phyloP scores from a whole-genome alignment of 2,888 invertebrate genomes.

The Ophioninae sp. region DNA sequence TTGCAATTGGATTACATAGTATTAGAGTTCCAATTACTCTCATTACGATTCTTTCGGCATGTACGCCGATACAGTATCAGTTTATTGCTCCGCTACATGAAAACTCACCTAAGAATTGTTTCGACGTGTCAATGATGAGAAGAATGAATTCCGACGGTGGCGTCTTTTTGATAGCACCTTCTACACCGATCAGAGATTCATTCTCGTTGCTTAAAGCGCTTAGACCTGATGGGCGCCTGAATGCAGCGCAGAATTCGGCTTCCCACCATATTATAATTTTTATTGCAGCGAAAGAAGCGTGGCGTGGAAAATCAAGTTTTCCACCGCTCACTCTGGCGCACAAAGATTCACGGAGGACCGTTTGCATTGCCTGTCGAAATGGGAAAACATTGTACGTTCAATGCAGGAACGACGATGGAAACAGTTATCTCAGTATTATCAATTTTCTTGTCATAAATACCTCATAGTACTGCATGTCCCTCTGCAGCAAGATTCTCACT shows the following conservation, averaged over 20 bases:
- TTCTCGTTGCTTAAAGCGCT: conserved; percentile 75
- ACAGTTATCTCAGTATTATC: not conserved
- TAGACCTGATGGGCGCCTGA: conserved; percentile 85
- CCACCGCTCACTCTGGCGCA: conserved; percentile 92
- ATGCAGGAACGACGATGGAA: not conserved
- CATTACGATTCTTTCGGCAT: no score
- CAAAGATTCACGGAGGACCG: conserved; percentile 89
- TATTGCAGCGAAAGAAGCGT: conserved; percentile 91
- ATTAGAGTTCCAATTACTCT: not conserved
- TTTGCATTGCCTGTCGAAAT: conserved; percentile 84
- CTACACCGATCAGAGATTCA: conserved; percentile 75
- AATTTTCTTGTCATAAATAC: conserved; percentile 79
- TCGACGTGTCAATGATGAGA: conserved; percentile 87
- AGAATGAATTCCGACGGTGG: conserved; percentile 90
- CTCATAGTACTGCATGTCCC: conserved; percentile 93
- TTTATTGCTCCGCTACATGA: not conserved
- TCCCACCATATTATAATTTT: conserved; percentile 94
- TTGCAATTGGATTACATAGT: not conserved
- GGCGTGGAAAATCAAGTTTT: conserved; percentile 90
- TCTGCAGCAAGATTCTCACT: conserved; percentile 90
- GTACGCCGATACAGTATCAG: no score
- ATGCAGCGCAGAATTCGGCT: conserved; percentile 90
- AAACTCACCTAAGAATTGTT: conserved; percentile 85
- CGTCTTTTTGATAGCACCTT: conserved; percentile 86
- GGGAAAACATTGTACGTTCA: not conserved